These are phyloP conservation scores for Platyrinchus mystaceus DNA, from an alignment of 2,797 vertebrate genomes.

Conservation along the genomic window DNA sequence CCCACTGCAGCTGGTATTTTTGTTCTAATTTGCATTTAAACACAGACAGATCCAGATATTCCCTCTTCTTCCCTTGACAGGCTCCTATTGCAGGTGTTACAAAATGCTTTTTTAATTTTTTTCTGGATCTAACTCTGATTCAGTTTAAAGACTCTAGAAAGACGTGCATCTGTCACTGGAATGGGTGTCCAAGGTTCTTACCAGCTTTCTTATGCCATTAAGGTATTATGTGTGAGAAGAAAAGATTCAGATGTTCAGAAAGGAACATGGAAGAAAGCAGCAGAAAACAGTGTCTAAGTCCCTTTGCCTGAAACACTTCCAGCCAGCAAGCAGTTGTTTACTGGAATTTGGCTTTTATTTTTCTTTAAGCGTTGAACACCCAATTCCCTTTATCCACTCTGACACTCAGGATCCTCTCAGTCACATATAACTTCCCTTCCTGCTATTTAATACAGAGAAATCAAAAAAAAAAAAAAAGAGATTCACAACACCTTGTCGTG, in stretches of 20 bases:
- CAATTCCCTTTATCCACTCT: background rate
- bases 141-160: background rate
- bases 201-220: background rate
- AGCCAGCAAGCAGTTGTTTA: background rate
- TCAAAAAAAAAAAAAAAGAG: background rate
- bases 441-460: background rate
- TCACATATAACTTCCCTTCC: background rate
- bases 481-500: background rate
- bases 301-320: background rate
- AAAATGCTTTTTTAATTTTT: background rate
- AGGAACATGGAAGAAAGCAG: background rate
- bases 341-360: background rate
- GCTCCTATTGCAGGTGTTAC: conserved; percentile 11
- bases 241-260: background rate
- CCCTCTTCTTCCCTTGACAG: conserved; percentile 3
- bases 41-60: background rate
- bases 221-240: background rate
- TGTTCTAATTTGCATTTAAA: conserved; percentile 48
- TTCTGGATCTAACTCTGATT: background rate
- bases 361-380: background rate
- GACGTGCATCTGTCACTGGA: background rate
- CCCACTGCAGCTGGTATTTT: conserved; percentile 52
- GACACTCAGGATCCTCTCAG: background rate
- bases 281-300: background rate
- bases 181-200: background rate